Base-by-base conservation (phyloP, 2,113 vertebrate genomes). In the Triplophysa dalaica region DNA sequence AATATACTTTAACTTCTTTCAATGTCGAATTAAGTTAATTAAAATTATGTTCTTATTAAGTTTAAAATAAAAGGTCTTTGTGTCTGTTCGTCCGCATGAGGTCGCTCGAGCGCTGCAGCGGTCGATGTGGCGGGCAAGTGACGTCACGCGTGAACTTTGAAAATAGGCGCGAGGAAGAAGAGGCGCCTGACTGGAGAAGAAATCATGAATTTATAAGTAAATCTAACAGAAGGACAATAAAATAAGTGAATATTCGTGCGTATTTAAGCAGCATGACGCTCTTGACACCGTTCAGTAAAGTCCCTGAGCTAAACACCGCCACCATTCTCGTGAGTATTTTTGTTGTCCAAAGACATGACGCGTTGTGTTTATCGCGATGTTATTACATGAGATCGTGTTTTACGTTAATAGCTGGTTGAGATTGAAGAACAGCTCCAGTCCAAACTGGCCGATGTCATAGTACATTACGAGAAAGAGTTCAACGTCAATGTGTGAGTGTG, bases 401-500 rank as follows among this genome's bases (percentile, higher is more conserved):
- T 29, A 7, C 24, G 72, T 26, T 81, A 38, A 69, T 81, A 94
- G 93, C 83, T 94, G 80, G 90, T 94, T 80, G 92, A 93, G 80
- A 85, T 76, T 16, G 91, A 93, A 79, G 91, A 92, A 80, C 83
- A 88, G 72, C 82, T 94, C 77, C 93, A 93, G 85, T 84, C 85
- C 81, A 89, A 83, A 56, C 85, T 94, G 50, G 92, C 92, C 17
- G 86, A 91, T 0, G 68, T 65, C 61, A 87, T 94, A 33, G 86
- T 93, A 52, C 80, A 69, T 2, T 50, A 86, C 41, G 88, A 92
- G 75, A 85, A 84, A 0, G 21, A 76, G 22, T 13, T 91, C 76
- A 89, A 85, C 2, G 84, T 93, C 21, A 92, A 85, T 11, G 92
- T 94, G 93, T 94, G 86, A 91, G 93, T 91, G 64, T 8, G 14